Evolutionary conservation across 2,888 invertebrate species (phyloP).

Genomic region (Aspidiotus rigidus): DNA sequence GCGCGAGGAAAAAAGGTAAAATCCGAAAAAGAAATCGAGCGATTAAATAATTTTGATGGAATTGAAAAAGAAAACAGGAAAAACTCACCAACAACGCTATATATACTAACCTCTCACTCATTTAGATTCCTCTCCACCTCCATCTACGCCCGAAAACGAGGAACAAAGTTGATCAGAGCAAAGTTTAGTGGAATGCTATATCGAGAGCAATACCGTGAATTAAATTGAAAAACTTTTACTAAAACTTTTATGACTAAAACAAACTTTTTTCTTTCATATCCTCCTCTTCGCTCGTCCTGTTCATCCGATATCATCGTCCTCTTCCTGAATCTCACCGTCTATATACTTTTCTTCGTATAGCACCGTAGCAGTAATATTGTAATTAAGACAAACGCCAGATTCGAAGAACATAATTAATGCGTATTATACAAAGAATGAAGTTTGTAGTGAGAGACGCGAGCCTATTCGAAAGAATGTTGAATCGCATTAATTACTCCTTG

Average conservation of each 20-base stretch:
- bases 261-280: conserved; percentile 15
- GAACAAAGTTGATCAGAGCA: conserved; percentile 28
- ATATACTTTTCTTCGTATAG: no score
- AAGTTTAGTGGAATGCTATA: conserved; percentile 27
- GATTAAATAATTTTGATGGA: conserved; percentile 31
- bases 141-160: neutral
- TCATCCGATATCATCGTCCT: neutral
- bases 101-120: conserved; percentile 1
- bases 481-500: no score
- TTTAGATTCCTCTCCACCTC: no score
- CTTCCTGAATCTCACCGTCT: no score
- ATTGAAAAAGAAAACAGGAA: conserved; percentile 29
- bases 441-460: neutral
- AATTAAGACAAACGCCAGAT: conserved; percentile 25
- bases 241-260: conserved; percentile 30
- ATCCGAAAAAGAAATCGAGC: conserved; percentile 18
- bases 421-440: conserved; percentile 3
- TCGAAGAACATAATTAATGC: conserved; percentile 11
- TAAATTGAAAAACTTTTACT: conserved; percentile 30
- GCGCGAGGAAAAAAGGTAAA: neutral
- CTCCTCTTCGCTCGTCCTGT: neutral
- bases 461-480: no score
- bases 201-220: conserved; percentile 29
- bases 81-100: conserved; percentile 22
- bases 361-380: neutral